Evolutionary conservation across 2,797 vertebrate species (phyloP), one percentile per base, ranked within the genome.

Genomic region (Urophycis tenuis): DNA sequence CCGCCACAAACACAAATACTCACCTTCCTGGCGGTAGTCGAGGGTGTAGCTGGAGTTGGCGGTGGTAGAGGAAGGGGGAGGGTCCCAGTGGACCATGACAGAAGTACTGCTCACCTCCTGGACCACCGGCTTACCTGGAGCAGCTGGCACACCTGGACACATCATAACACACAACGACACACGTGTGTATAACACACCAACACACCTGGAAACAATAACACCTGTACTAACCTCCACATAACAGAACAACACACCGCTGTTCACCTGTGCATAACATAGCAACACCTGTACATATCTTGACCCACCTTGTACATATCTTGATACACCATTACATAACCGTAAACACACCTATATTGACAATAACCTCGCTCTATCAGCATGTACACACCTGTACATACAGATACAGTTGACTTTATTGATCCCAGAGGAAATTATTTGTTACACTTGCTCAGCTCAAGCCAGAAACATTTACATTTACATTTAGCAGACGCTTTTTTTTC

Each of bases 1-100:
- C 33, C 33, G n/a, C n/a, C n/a, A 25, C 53, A 64, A n/a, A 64
- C 53, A 25, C n/a, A 64, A n/a, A 67, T 15, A 34, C 49, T 33
- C 80, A 94, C 97, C 97, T 93, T 99, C 97, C 88, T 98, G 96
- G 74, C 96, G 93, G 91, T 96, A 98, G 90, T 99, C 97, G 86
- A 99, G 95, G 0, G 93, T 94, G 89, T 99, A 99, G 83, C 95
- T 97, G 84, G 97, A 96, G 5, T 95, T 92, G 81, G 94, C 95
- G 90, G 98, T 97, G n/a, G 95, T 94, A 0, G 96, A 96, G 73
- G 95, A 96, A 83, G 94, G 92, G 0, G 96, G 96, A 5, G 98
- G 95, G 0, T 96, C 91, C 98, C 98, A 99, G 85, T 96, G 96
- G 1, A 99, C 93, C 79, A 99, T 94, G 83, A 99, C 96, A 0